Base-by-base conservation (phyloP, 2,113 vertebrate species). In the Ceuthmochares aereus region DNA sequence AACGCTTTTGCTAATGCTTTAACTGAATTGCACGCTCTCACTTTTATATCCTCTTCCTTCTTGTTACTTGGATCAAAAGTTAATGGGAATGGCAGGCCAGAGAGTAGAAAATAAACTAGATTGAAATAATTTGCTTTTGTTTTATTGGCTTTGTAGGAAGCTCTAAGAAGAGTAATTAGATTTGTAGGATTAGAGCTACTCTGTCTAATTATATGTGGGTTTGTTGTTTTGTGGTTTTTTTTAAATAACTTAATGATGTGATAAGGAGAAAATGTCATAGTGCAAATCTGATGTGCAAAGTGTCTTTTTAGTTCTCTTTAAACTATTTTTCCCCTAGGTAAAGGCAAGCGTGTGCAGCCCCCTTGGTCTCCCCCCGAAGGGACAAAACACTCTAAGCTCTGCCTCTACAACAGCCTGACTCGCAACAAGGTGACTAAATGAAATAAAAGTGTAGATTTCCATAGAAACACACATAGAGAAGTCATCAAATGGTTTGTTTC, bases 361-460 rank as follows among this genome's bases (percentile, higher is more conserved):
- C 73, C 88, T 0, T 99, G 99, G 99, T 96, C 97, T 51, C 97
- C 98, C 4, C 99, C 99, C 10, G 89, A 97, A 34, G 98, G 98
- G 32, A 98, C 98, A 12, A 95, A 98, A 9, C 98, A 98, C 15
- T 98, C 99, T 23, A 97, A 95, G 63, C 99, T 99, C 9, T 97
- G 97, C 27, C 98, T 99, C 14, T 99, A 99, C 98, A 99, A 99
- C 97, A 99, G 99, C 94, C 98, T 99, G 82, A 99, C 99, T 16
- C 98, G 99, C 29, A 98, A 94, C 12, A 99, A 99, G 99, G 99
- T 99, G 58, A 93, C 80, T n/a, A n/a, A 89, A 49, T 43, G 20
- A 36, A 81, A 60, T 56, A 67, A 58, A 87, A 83, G 21, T 40
- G 27, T 54, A 82, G 40, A 36, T 83, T 91, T 91, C 55, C 42